Conservation (phyloP, 2,888 invertebrate genomes). For the Ernsta delagoae region DNA sequence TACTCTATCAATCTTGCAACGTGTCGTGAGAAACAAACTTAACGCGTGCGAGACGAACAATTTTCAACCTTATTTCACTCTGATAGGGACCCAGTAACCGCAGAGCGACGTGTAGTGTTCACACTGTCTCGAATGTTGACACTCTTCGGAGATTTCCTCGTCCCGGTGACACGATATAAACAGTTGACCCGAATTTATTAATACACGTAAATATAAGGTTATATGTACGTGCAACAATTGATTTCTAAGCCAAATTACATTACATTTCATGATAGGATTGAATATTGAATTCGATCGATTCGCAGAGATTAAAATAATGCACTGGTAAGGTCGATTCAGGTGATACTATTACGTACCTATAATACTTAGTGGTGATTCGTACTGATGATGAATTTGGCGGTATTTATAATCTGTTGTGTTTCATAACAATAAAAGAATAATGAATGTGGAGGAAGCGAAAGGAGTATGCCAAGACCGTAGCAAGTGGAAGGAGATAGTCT, state of each 20-base stretch:
- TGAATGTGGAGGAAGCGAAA: no score
- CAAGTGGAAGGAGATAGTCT: no score
- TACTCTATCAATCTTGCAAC: conserved; percentile 55
- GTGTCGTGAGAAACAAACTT: conserved; percentile 43
- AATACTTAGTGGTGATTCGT: no score
- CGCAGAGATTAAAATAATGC: no score
- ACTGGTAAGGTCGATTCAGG: no score
- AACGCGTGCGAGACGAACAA: conserved; percentile 23
- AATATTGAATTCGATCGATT: no score
- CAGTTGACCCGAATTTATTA: conserved; percentile 46
- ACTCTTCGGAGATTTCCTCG: conserved; percentile 52
- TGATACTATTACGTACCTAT: no score
- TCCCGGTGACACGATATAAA: conserved; percentile 51
- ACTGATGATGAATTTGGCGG: no score
- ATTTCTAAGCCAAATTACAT: not conserved
- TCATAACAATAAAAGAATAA: no score
- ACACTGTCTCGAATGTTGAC: conserved; percentile 52
- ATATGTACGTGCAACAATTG: not conserved
- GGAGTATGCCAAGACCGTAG: no score
- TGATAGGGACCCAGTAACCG: conserved; percentile 30
- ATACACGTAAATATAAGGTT: not conserved
- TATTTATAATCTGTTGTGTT: no score
- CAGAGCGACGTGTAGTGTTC: conserved; percentile 39
- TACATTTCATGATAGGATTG: not conserved
- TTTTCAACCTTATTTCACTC: conserved; percentile 34